These are phyloP conservation scores for Genyomyrus donnyi DNA, from an alignment of 2,113 vertebrate species.

Conservation along the genomic window DNA sequence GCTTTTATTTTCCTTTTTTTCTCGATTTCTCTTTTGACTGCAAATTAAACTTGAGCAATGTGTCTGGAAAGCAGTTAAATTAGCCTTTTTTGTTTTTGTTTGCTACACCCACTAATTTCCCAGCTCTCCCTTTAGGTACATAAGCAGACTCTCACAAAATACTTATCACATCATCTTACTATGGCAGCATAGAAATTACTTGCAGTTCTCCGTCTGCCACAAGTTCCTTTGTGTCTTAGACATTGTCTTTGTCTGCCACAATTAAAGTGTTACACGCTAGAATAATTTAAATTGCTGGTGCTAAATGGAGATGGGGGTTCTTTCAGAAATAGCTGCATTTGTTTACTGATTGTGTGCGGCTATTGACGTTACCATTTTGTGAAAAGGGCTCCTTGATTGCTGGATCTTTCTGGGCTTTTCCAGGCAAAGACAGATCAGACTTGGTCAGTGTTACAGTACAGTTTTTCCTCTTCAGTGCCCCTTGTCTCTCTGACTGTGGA, in stretches of 20 bases:
- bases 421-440: slow-evolving; percentile 24
- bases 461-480: slow-evolving; percentile 58
- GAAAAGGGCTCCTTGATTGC: slow-evolving; percentile 69
- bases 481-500: slow-evolving; percentile 31
- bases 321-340: slow-evolving; percentile 75
- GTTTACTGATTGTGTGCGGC: slow-evolving; percentile 76
- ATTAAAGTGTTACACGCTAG: slow-evolving; percentile 93
- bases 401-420: slow-evolving; percentile 32
- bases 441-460: slow-evolving; percentile 52
- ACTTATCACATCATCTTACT: slow-evolving; percentile 74
- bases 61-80: slow-evolving; percentile 14
- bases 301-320: slow-evolving; percentile 72
- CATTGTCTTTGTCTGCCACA: slow-evolving; percentile 91
- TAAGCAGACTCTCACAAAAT: slow-evolving; percentile 68
- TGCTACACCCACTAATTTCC: slow-evolving; percentile 63
- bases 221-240: slow-evolving; percentile 82
- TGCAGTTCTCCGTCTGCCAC: slow-evolving; percentile 75
- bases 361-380: slow-evolving; percentile 76
- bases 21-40: background rate
- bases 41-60: background rate
- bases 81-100: slow-evolving; percentile 42
- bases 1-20: background rate
- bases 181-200: slow-evolving; percentile 76
- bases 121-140: slow-evolving; percentile 62
- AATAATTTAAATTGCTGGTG: slow-evolving; percentile 87